Conservation (phyloP, 2,113 vertebrate genomes). For the Pipa parva region DNA sequence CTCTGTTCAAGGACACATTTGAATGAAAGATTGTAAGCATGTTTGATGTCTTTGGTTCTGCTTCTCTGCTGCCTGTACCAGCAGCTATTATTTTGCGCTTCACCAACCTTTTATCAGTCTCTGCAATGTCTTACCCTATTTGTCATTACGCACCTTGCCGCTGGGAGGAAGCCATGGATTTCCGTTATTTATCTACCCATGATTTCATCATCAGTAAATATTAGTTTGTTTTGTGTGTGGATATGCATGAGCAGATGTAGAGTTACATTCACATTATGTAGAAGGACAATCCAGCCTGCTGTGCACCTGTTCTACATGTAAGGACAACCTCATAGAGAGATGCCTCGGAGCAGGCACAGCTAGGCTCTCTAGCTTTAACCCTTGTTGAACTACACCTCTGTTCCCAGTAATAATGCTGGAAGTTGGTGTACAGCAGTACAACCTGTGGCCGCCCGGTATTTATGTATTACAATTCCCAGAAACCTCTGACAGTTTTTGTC, state of each 20-base stretch:
- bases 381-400: background rate
- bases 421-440: background rate
- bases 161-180: conserved; percentile 18
- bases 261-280: background rate
- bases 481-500: no score
- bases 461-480: no score
- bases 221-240: background rate
- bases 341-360: background rate
- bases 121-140: conserved; percentile 19
- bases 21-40: background rate
- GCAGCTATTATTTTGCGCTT: background rate
- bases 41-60: background rate
- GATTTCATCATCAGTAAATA: conserved; percentile 20
- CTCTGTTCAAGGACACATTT: conserved; percentile 15
- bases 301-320: background rate
- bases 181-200: background rate
- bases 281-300: background rate
- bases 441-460: no score
- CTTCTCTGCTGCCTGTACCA: conserved; percentile 1
- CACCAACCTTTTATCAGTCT: conserved; percentile 8
- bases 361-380: no score
- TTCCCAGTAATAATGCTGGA: background rate
- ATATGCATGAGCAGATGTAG: conserved; percentile 6
- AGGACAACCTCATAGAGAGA: background rate
- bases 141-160: conserved; percentile 19